Evolutionary conservation across 2,113 vertebrate species (phyloP).

Genomic region (Elanus axillaris): DNA sequence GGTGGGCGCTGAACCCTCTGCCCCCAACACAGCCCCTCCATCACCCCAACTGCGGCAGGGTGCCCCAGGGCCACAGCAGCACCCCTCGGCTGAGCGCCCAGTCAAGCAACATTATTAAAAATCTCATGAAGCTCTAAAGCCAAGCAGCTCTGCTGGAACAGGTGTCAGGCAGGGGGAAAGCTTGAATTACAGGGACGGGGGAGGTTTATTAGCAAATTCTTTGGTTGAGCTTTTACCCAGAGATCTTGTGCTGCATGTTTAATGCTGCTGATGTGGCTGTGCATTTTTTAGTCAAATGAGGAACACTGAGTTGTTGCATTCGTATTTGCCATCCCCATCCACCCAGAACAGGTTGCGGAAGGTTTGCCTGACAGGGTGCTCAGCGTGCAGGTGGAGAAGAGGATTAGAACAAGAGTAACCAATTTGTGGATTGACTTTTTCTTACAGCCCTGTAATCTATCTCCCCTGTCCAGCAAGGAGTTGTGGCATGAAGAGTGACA

Average conservation of each 20-base stretch:
- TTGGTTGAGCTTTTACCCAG: background rate
- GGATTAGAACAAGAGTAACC: background rate
- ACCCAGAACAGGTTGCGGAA: background rate
- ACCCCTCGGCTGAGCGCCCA: background rate
- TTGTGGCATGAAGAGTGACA: background rate
- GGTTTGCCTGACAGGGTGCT: background rate
- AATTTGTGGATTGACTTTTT: background rate
- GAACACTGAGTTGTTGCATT: background rate
- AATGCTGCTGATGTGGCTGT: accelerated
- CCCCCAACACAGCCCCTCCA: background rate
- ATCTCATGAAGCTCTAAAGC: background rate
- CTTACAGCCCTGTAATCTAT: background rate
- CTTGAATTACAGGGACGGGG: background rate
- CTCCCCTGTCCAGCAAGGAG: background rate
- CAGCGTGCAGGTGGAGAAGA: background rate
- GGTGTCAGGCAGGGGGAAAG: background rate
- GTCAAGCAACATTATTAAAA: background rate
- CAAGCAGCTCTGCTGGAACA: background rate
- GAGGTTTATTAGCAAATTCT: background rate
- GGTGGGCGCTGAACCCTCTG: background rate
- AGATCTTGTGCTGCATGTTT: background rate
- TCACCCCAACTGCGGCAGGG: accelerated
- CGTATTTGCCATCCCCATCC: background rate
- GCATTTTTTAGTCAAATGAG: background rate
- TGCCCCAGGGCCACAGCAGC: accelerated